Base-by-base conservation (phyloP, 1,140 invertebrate genomes). In the Pseudobourletiella spinata region DNA sequence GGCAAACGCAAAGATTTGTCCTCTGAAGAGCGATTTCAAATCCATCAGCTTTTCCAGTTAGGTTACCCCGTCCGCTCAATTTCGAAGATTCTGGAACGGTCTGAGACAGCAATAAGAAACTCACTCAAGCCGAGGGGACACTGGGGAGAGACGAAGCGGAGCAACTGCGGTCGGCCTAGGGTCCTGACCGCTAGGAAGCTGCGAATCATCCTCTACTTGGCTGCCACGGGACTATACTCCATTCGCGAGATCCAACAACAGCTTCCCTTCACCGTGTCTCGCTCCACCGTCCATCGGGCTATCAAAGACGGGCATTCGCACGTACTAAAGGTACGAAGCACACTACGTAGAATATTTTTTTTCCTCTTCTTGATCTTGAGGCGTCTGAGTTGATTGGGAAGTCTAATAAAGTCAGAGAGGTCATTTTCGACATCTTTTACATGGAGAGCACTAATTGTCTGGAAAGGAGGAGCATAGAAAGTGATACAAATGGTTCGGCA, bases 171-270 rank as follows among this genome's bases (percentile, higher is more conserved):
- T n/a, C 8, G 32, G n/a, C 8, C 8, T 11, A 39, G 8, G 8
- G 8, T 39, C 32, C 32, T 39, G 32, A 11, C 32, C 32, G 32
- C 8, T 39, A 39, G 32, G 32, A n/a, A 39, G 32, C 8, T 11
- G 32, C 32, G 32, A 8, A 11, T 39, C 8, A 39, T 39, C 32
- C n/a, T 39, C 8, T 39, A 11, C n/a, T 39, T 39, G 32, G 32
- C 32, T 11, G 8, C n/a, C 8, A 39, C 8, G 8, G 32, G 14
- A 76, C 82, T 2, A 91, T 90, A 73, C 77, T 94, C 24, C 73
- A 92, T 56, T 82, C 84, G 52, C 72, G 92, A 3, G 94, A 94
- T 79, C 82, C 84, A 20, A 82, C 86, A 72, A 70, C 91, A 11
- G 80, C 77, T 15, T 79, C 80, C 68, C 81, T 83, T 61, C 75